phyloP scores from a whole-genome alignment of 2,113 vertebrate genomes.

The Cephalopterus ornatus region DNA sequence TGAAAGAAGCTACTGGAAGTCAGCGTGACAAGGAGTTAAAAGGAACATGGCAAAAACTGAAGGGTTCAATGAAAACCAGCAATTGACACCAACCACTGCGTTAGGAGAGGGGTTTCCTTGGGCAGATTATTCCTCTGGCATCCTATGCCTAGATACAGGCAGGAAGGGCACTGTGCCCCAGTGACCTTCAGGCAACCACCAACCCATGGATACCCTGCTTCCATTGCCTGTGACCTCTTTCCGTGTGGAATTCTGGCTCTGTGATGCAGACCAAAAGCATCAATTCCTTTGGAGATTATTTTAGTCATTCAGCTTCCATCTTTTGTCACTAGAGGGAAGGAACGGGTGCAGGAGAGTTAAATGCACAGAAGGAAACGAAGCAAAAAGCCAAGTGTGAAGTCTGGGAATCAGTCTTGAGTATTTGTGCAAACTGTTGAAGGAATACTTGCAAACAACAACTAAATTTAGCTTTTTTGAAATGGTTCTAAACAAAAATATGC shows the following conservation, averaged over 20 bases:
- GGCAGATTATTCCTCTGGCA: rapidly evolving
- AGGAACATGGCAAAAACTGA: rapidly evolving
- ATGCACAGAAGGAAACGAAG: neutral
- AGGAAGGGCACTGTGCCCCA: rapidly evolving
- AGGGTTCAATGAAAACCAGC: neutral
- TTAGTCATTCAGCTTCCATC: rapidly evolving
- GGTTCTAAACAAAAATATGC: neutral
- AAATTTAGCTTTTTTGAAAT: neutral
- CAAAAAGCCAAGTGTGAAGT: constrained; percentile 14
- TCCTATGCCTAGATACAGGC: rapidly evolving
- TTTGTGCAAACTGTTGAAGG: neutral
- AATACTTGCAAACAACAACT: constrained; percentile 3
- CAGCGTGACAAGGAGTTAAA: neutral
- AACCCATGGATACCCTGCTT: rapidly evolving
- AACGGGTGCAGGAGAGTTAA: neutral
- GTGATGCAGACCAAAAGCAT: rapidly evolving
- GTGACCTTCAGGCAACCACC: rapidly evolving
- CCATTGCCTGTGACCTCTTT: rapidly evolving
- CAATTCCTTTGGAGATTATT: rapidly evolving
- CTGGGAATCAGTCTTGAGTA: neutral
- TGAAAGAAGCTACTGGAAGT: neutral
- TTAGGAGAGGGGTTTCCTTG: neutral
- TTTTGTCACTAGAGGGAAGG: neutral
- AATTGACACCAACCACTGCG: rapidly evolving
- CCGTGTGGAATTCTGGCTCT: rapidly evolving